Percentiles rank a stretch among this genome's conserved stretches.
Conservation (phyloP, 2,113 vertebrate genomes). For the Conger conger region DNA sequence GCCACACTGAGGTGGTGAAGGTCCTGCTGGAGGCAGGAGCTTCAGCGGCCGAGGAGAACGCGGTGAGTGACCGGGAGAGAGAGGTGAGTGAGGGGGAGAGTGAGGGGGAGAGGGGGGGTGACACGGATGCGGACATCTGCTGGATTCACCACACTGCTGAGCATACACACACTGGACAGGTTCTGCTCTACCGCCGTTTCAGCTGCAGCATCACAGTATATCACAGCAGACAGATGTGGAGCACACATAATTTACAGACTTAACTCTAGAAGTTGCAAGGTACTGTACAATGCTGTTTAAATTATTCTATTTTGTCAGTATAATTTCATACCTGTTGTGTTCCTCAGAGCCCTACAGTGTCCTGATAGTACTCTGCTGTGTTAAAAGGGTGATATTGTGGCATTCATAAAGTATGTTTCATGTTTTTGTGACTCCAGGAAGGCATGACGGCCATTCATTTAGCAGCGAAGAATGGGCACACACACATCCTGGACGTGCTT, state of each 20-base stretch:
- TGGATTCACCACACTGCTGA: no score
- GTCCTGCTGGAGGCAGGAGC: constrained; percentile 58
- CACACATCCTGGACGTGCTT: constrained; percentile 54
- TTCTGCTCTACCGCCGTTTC: no score
- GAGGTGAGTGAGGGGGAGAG: no score
- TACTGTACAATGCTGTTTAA: neutral
- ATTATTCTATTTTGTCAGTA: neutral
- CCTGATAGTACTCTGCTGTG: neutral
- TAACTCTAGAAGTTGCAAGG: neutral
- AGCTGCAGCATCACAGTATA: no score
- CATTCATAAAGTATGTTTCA: neutral
- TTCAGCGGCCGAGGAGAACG: constrained; percentile 49
- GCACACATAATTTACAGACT: neutral
- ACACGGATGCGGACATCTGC: neutral
- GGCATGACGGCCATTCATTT: constrained; percentile 60
- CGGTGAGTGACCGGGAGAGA: constrained; percentile 24
- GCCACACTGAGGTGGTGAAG: constrained; percentile 57
- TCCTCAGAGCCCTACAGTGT: neutral
- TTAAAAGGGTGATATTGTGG: neutral
- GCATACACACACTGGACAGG: no score
- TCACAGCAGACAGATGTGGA: no score
- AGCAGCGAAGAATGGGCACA: constrained; percentile 57
- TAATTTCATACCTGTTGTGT: neutral
- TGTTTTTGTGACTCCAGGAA: constrained; percentile 46
- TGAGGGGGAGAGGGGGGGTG: constrained; percentile 50